A percentile compares a stretch with the other conserved stretches of the same genome.
phyloP scores from a whole-genome alignment of 2,113 vertebrate species.

The Chaenogobius annularis region DNA sequence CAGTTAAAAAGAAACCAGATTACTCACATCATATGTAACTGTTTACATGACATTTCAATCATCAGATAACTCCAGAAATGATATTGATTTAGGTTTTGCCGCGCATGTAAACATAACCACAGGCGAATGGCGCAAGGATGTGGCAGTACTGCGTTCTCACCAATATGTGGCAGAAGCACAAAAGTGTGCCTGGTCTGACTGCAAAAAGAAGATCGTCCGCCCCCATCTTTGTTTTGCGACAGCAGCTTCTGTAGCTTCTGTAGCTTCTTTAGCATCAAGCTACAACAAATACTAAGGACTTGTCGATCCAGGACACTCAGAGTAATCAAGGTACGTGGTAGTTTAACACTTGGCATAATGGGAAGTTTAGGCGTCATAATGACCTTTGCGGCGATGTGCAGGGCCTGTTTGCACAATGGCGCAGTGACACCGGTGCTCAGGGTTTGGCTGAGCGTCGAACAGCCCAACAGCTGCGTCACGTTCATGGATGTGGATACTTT shows the following conservation, averaged over 20 bases:
- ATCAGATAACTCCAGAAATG: no score
- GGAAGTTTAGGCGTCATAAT: rapidly evolving
- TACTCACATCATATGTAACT: no score
- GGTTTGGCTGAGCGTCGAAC: background rate
- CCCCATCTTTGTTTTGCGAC: constrained; percentile 30
- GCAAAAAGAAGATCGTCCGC: constrained; percentile 14
- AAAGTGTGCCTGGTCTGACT: background rate
- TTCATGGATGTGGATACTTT: background rate
- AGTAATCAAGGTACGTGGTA: constrained; percentile 25
- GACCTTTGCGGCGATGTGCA: rapidly evolving
- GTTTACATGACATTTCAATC: no score
- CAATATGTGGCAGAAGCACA: background rate
- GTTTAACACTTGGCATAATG: background rate
- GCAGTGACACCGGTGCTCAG: background rate
- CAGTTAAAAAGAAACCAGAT: no score
- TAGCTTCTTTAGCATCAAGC: background rate
- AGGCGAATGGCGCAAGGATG: no score
- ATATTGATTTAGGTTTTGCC: no score
- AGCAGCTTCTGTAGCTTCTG: background rate
- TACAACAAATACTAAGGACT: background rate
- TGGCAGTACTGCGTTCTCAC: background rate
- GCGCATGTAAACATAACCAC: no score
- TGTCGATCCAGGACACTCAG: background rate
- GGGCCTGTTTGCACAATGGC: background rate
- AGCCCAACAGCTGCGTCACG: constrained; percentile 2